Evolutionary conservation across 2,888 invertebrate genomes (phyloP).

Genomic region (Gonocerus acuteangulatus): DNA sequence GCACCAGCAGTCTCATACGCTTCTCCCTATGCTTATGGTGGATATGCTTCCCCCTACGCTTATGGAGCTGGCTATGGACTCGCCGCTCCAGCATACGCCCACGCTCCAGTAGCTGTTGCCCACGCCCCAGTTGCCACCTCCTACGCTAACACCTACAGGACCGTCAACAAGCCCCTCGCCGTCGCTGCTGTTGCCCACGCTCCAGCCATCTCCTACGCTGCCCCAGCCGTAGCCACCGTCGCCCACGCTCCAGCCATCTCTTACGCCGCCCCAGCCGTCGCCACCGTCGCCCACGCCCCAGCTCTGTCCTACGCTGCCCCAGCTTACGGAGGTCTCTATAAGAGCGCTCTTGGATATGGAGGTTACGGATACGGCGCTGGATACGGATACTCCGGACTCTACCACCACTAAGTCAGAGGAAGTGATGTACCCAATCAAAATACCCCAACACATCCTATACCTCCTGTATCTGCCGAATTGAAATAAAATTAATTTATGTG

Average conservation of each 20-base stretch:
- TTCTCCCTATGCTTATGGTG: conserved; percentile 2
- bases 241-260: conserved; percentile 43
- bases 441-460: no score
- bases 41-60: conserved; percentile 9
- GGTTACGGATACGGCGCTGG: conserved; percentile 41
- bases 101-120: conserved; percentile 3
- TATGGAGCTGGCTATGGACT: no score
- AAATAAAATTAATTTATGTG: no score
- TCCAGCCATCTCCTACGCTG: no score
- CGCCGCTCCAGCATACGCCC: conserved; percentile 36
- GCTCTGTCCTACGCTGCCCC: background rate
- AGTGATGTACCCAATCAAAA: conserved; percentile 1
- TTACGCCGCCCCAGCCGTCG: conserved; percentile 45
- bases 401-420: conserved; percentile 4
- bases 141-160: conserved; percentile 45
- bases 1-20: conserved; percentile 30
- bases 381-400: conserved; percentile 8
- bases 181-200: conserved; percentile 29
- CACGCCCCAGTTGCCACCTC: no score
- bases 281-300: conserved; percentile 11
- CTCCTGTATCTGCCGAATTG: no score
- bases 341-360: conserved; percentile 57
- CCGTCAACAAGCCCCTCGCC: conserved; percentile 43
- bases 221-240: conserved; percentile 38
- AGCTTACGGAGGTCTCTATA: conserved; percentile 51